These are phyloP conservation scores for Amiota communis DNA, from an alignment of 2,888 invertebrate species.

Conservation along the genomic window DNA sequence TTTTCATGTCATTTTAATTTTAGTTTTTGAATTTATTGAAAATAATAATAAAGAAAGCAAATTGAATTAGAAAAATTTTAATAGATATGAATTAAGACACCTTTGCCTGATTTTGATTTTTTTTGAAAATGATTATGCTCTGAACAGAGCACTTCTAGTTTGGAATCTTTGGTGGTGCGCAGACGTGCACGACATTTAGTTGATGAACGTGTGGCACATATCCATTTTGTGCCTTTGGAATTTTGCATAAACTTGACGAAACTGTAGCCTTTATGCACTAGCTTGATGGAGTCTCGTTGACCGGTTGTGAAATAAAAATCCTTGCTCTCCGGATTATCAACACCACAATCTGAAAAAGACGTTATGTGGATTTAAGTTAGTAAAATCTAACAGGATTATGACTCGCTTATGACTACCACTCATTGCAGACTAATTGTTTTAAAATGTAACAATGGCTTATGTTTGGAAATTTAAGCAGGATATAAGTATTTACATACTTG, in stretches of 20 bases:
- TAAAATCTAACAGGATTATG: too few relatives aligned
- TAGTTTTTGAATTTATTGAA: neutral
- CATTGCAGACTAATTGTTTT: too few relatives aligned
- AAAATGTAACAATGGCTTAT: too few relatives aligned
- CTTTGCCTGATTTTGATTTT: slow-evolving; percentile 32
- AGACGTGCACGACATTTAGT: slow-evolving; percentile 70
- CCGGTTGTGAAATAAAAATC: slow-evolving; percentile 68
- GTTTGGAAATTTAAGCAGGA: too few relatives aligned
- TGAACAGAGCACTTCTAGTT: slow-evolving; percentile 63
- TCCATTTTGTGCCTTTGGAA: slow-evolving; percentile 70
- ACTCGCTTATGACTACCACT: too few relatives aligned
- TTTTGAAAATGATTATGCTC: slow-evolving; percentile 64
- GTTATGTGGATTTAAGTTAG: too few relatives aligned
- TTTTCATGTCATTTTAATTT: neutral
- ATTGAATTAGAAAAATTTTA: neutral
- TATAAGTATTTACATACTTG: neutral
- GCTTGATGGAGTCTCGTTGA: slow-evolving; percentile 68
- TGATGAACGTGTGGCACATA: slow-evolving; percentile 70
- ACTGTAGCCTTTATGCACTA: slow-evolving; percentile 67
- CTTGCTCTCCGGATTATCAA: slow-evolving; percentile 40
- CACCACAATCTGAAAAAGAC: slow-evolving; percentile 11
- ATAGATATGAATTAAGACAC: neutral
- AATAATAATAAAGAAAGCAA: neutral
- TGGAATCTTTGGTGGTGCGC: slow-evolving; percentile 58
- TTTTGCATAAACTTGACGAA: slow-evolving; percentile 70